Evolutionary conservation across 2,888 invertebrate species (phyloP).

Genomic region (Diadegma fenestrale): DNA sequence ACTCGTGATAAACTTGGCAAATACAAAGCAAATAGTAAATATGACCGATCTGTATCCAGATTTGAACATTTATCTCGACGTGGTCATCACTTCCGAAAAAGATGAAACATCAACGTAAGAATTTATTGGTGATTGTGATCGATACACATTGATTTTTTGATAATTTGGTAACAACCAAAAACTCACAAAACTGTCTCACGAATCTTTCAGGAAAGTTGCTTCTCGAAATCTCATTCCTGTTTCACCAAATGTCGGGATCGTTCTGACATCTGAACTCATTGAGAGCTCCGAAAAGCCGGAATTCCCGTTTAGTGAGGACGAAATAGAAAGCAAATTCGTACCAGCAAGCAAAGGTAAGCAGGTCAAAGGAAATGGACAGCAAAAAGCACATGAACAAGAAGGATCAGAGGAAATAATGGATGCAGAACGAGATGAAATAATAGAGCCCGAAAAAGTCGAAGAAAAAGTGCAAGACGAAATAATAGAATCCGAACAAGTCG

Average conservation of each 20-base stretch:
- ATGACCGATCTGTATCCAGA: conserved; percentile 73
- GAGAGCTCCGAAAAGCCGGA: neutral
- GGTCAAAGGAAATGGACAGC: neutral
- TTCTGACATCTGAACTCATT: neutral
- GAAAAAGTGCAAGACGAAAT: no score
- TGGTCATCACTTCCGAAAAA: conserved; percentile 61
- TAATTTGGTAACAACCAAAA: neutral
- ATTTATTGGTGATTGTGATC: neutral
- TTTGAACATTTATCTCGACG: conserved; percentile 70
- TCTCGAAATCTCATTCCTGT: conserved; percentile 18
- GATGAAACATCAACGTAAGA: conserved; percentile 31
- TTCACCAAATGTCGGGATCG: conserved; percentile 26
- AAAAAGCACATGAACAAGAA: no score
- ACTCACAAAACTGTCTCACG: neutral
- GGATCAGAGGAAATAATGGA: neutral
- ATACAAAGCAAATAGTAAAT: conserved; percentile 71
- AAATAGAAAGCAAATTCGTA: neutral
- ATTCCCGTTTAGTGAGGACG: neutral
- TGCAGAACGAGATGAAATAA: neutral
- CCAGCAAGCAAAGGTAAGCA: neutral
- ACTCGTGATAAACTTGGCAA: conserved; percentile 74
- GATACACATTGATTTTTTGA: neutral
- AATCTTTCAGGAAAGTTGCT: conserved; percentile 2
- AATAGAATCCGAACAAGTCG: neutral
- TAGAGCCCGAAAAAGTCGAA: neutral